Evolutionary conservation across 2,113 vertebrate species (phyloP), one percentile per base, ranked within the genome.

Genomic region (Gorsachius goisagi): DNA sequence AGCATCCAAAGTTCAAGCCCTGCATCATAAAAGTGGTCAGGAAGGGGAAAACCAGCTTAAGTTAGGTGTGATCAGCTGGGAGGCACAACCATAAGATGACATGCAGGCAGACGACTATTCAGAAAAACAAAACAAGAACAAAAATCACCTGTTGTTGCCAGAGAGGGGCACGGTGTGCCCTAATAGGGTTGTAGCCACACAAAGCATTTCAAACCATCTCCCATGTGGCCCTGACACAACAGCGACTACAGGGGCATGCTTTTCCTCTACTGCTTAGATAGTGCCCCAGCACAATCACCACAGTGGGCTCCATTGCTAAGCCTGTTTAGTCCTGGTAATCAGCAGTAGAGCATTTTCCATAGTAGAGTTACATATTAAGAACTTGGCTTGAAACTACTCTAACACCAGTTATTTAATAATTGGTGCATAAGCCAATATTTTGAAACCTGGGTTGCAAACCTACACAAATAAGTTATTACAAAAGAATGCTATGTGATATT

Each of bases 151-250:
- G 12, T 37, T 41, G 28, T 41, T 13, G 56, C 12, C 41, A 47
- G 60, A 62, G 27, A 58, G 21, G 28, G 27, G 14, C 27, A 39
- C 77, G 47, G 15, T 22, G 2, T 60, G 23, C 39, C 39, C 19
- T 60, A n/a, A 21, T 30, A 44, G 39, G 6, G 19, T 4, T 13
- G 19, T 37, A 44, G 49, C 11, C 27, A 35, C 64, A 37, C 27
- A 17, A 8, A 35, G 32, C 2, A 2, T 50, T 73, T 67, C 66
- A 56, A 35, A 71, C 5, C 44, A 17, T 24, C 15, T 62, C 64
- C 23, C 0, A 0, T 2, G 14, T 5, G 2, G 24, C 44, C 28
- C 56, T 49, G 35, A 24, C 35, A 47, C 21, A n/a, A 27, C 49
- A 69, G 41, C 1, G 0, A 59, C 30, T 28, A 22, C 27, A 52